A percentile compares a stretch with the other conserved stretches of the same genome.
Conservation (phyloP, 2,797 vertebrate species). For the Chrosomus eos region DNA sequence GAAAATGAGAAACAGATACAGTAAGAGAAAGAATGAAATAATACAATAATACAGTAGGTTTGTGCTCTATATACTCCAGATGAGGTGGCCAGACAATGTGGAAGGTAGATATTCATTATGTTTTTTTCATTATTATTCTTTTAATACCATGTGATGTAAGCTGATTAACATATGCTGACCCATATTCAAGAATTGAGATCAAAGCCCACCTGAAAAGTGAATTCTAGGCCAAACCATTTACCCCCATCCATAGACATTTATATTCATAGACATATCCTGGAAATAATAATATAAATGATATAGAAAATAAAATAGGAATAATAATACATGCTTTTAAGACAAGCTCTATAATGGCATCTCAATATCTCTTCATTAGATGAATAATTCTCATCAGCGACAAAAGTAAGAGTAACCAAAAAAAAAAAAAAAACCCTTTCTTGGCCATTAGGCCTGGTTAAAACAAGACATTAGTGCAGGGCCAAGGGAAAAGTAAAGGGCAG, state of each 20-base stretch:
- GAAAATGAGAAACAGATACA: background rate
- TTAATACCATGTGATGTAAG: slow-evolving; percentile 35
- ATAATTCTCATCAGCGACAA: background rate
- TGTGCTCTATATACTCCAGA: background rate
- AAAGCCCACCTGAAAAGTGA: background rate
- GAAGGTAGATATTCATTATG: background rate
- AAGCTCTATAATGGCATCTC: background rate
- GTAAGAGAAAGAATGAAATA: background rate
- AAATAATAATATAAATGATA: background rate
- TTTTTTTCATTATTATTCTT: background rate
- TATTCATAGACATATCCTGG: background rate
- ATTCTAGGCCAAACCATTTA: background rate
- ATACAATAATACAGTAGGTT: background rate
- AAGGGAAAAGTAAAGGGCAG: slow-evolving; percentile 63
- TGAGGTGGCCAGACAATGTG: background rate
- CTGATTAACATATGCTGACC: slow-evolving; percentile 46
- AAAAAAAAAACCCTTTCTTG: background rate
- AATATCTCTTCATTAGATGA: background rate
- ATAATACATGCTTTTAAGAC: background rate
- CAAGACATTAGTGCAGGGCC: background rate
- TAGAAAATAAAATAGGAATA: background rate
- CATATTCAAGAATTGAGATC: slow-evolving; percentile 35
- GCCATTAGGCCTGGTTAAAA: slow-evolving; percentile 7
- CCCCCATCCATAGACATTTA: background rate
- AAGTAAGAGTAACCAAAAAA: background rate